Percentiles rank a stretch among this genome's conserved stretches.
These are phyloP conservation scores for Protobothrops mucrosquamatus DNA, from an alignment of 2,113 vertebrate genomes.

Conservation along the genomic window DNA sequence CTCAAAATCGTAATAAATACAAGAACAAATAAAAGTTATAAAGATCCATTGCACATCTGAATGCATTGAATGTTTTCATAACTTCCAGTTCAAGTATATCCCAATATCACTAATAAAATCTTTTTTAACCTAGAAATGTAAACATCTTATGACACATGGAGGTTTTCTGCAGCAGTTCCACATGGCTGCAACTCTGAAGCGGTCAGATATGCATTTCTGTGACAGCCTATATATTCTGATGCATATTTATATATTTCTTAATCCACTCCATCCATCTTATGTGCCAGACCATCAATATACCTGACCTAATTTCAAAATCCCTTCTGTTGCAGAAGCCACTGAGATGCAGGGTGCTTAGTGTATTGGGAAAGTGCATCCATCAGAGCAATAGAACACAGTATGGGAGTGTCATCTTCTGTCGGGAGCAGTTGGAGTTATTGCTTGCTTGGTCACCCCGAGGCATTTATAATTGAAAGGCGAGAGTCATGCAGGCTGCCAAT, in stretches of 20 bases:
- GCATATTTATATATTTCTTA: background rate
- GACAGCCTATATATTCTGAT: background rate
- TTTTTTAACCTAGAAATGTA: background rate
- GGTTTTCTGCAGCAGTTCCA: background rate
- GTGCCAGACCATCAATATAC: slow-evolving; percentile 37
- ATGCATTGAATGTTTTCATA: background rate
- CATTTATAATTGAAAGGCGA: slow-evolving; percentile 58
- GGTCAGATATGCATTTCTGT: background rate
- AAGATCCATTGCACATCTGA: background rate
- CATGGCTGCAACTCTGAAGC: background rate
- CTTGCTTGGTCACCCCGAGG: slow-evolving; percentile 58
- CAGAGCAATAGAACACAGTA: slow-evolving; percentile 60
- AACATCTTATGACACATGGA: background rate
- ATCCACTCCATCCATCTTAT: slow-evolving; percentile 19
- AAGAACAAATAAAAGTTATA: background rate
- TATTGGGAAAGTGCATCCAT: slow-evolving; percentile 50
- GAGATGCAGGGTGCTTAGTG: slow-evolving; percentile 48
- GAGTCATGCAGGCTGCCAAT: slow-evolving; percentile 50
- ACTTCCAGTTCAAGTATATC: background rate
- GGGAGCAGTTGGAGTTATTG: slow-evolving; percentile 62
- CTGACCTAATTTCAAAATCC: slow-evolving; percentile 58
- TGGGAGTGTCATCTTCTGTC: slow-evolving; percentile 52
- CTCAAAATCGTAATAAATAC: background rate
- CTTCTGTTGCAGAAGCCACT: slow-evolving; percentile 56
- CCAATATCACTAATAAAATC: background rate